Conservation (phyloP, 92 coral and sea anemone genomes). For the Isaurus tuberculatus region DNA sequence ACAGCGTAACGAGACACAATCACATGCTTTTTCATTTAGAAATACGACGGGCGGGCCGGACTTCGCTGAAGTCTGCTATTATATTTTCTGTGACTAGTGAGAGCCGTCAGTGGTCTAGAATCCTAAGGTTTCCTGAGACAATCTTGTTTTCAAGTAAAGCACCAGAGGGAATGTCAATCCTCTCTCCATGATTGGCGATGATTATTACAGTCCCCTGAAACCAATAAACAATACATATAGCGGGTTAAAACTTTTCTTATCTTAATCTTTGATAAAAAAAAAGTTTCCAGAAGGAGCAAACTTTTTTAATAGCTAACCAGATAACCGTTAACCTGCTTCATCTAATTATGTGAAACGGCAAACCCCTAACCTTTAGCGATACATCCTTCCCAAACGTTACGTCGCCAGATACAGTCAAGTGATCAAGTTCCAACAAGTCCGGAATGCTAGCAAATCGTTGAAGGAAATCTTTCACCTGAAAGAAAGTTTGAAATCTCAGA, state of each 20-base stretch:
- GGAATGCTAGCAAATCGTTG: conserved; percentile 91
- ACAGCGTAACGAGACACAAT: too few species aligned
- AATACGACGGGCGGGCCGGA: too few species aligned
- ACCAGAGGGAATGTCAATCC: conserved; percentile 96
- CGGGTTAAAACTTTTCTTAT: too few species aligned
- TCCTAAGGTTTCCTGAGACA: conserved; percentile 95
- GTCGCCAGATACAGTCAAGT: conserved; percentile 97
- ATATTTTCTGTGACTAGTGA: too few species aligned
- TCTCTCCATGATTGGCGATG: conserved; percentile 97
- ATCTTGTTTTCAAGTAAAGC: conserved; percentile 95
- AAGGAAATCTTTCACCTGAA: conserved; percentile 89
- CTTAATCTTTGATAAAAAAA: too few species aligned
- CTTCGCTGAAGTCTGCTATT: too few species aligned
- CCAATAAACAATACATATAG: background rate
- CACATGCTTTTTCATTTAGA: too few species aligned
- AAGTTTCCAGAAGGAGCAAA: too few species aligned
- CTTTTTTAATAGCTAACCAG: too few species aligned
- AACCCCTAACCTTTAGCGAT: conserved; percentile 73
- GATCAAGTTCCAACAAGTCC: conserved; percentile 92
- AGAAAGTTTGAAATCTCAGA: background rate
- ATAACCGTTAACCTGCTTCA: too few species aligned
- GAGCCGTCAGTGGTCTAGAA: conserved; percentile 78
- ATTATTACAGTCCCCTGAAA: conserved; percentile 94
- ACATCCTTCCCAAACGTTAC: conserved; percentile 98
- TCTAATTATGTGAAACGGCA: too few species aligned